Percentiles rank a stretch among this genome's conserved stretches.
phyloP scores from a whole-genome alignment of 2,113 vertebrate species.

The Podarcis cretensis region DNA sequence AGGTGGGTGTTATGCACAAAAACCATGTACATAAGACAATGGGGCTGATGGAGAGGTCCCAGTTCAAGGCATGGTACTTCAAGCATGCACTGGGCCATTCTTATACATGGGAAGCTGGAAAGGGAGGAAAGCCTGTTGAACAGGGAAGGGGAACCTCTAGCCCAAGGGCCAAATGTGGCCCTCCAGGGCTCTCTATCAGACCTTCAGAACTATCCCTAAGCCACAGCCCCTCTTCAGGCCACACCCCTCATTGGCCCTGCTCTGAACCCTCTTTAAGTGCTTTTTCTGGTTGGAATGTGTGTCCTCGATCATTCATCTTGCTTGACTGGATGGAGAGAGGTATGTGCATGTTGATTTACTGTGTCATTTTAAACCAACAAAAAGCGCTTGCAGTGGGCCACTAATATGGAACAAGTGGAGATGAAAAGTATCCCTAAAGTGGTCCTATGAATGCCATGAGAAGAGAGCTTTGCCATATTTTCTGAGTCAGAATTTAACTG shows the following conservation, averaged over 20 bases:
- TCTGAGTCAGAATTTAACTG: background rate
- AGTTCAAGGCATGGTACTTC: background rate
- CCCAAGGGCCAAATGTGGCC: too few species aligned
- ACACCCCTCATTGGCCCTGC: too few species aligned
- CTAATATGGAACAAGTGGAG: background rate
- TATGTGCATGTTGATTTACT: background rate
- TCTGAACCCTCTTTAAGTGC: too few species aligned
- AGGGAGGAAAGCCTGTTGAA: background rate
- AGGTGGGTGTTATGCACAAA: background rate
- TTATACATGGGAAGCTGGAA: background rate
- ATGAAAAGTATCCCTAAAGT: background rate
- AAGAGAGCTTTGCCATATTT: background rate
- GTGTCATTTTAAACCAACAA: too few species aligned
- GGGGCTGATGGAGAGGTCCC: background rate
- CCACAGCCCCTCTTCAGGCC: too few species aligned
- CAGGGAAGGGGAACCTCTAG: too few species aligned
- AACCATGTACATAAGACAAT: background rate
- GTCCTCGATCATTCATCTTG: too few species aligned
- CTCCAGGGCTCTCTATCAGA: too few species aligned
- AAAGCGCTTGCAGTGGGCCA: background rate
- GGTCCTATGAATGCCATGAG: rapidly evolving
- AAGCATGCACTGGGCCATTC: background rate
- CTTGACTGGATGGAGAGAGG: too few species aligned
- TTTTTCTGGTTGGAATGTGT: too few species aligned
- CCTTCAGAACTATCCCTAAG: too few species aligned